A percentile compares a stretch with the other conserved stretches of the same genome.
Conservation (phyloP, 2,113 vertebrate genomes). For the Dasyurus viverrinus region DNA sequence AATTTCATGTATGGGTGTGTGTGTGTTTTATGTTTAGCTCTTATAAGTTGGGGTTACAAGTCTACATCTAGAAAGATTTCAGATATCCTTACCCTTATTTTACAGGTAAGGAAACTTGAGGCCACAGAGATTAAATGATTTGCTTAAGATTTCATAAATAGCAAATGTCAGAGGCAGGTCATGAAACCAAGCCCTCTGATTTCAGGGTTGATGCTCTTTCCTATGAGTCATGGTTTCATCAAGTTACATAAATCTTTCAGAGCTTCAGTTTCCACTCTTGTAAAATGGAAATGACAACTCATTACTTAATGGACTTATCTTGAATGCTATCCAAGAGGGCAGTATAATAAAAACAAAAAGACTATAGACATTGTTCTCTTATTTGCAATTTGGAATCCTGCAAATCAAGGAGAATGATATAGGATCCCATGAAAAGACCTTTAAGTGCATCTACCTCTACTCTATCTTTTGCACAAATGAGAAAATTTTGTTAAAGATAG, state of each 20-base stretch:
- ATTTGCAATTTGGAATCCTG: not conserved
- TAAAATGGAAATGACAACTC: constrained; percentile 7
- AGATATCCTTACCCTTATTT: not conserved
- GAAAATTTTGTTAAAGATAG: not conserved
- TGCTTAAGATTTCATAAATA: not conserved
- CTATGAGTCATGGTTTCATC: not conserved
- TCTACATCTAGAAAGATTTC: not conserved
- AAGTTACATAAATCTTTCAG: not conserved
- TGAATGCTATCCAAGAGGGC: constrained; percentile 21
- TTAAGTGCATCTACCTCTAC: not conserved
- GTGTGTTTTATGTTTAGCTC: not conserved
- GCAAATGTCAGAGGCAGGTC: not conserved
- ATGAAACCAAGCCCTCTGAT: not conserved
- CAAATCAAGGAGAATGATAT: not conserved
- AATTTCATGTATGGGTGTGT: no score
- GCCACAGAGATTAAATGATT: not conserved
- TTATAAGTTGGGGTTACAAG: not conserved
- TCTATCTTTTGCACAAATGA: not conserved
- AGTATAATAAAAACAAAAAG: not conserved
- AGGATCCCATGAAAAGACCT: not conserved
- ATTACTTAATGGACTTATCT: constrained; percentile 1
- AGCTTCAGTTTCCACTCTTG: not conserved
- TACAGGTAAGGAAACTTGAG: not conserved
- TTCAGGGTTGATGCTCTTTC: not conserved
- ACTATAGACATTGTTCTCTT: not conserved